Evolutionary conservation across 2,888 invertebrate species (phyloP), one percentile per base, ranked within the genome.

Genomic region (Amorpha juglandis): DNA sequence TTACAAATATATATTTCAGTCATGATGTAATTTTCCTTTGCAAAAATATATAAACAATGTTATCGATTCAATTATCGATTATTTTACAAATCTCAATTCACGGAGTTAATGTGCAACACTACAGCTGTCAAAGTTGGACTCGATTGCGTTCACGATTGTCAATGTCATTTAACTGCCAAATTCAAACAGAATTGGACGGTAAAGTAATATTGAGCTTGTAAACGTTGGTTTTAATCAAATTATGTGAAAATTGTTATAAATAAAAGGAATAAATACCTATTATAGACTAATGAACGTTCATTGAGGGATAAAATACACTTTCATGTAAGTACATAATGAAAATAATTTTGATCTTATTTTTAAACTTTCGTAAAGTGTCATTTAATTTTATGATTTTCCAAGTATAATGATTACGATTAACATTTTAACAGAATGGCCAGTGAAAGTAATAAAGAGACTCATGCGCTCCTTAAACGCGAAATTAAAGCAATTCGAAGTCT

Each of bases 401-500:
- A 1, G 19, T 42, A 42, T 58, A 45, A 45, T n/a, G n/a, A 45
- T 58, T 0, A 55, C 16, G 4, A 11, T 16, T 35, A 7, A 35
- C n/a, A 42, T 52, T 27, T 27, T 27, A 1, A 27, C 69, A 86
- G 81, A 65, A 90, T 90, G 89, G 64, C 83, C 48, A 70, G 74
- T 50, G 75, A 84, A 14, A 76, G 74, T 27, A 86, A 87, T 73
- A 75, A 63, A 11, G 78, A 84, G 58, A 88, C 89, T 0, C 78
- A 74, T 66, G 78, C 84, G 6, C 70, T 71, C 2, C 71, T 92
- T 2, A 80, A 82, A 68, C 78, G 74, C 14, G 86, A 91, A 76
- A 79, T 90, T 67, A 90, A 88, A 73, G 74, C 78, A 45, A 48
- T 88, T 62, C 80, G 87, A 72, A 77, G 79, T 0, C 77, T 76